These are phyloP conservation scores for Dryobota labecula DNA, from an alignment of 2,888 invertebrate species.

Conservation along the genomic window DNA sequence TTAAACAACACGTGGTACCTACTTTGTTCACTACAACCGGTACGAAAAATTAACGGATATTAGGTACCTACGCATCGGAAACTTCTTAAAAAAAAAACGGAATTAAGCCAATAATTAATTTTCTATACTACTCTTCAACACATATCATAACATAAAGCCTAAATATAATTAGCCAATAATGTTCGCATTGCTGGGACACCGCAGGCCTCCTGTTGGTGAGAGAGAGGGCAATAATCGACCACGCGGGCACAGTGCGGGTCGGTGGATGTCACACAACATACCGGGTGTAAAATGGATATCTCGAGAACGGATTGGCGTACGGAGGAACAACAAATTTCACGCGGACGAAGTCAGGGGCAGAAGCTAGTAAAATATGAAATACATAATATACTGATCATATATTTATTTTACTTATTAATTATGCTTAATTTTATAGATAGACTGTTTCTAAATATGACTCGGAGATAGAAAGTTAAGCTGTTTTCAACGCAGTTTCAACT, in stretches of 20 bases:
- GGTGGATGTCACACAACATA: too few species aligned
- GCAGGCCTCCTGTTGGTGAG: too few species aligned
- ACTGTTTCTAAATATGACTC: neutral
- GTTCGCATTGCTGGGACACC: neutral
- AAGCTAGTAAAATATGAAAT: too few species aligned
- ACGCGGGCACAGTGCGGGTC: too few species aligned
- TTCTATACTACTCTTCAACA: neutral
- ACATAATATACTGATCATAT: slow-evolving; percentile 1
- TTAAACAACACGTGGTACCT: neutral
- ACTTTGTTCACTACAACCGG: neutral
- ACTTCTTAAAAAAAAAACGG: neutral
- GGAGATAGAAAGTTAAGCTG: neutral
- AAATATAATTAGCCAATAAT: neutral
- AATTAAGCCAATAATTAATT: neutral
- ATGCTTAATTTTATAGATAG: neutral
- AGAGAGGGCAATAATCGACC: too few species aligned
- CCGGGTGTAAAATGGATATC: too few species aligned
- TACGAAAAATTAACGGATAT: neutral
- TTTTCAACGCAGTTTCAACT: neutral
- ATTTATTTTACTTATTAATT: slow-evolving; percentile 32
- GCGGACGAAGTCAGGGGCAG: too few species aligned
- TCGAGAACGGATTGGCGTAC: too few species aligned
- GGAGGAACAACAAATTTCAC: too few species aligned
- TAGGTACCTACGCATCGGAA: neutral
- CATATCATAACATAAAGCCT: too few species aligned